Evolutionary conservation across 2,888 invertebrate species (phyloP).

Genomic region (Tridacna gigas): DNA sequence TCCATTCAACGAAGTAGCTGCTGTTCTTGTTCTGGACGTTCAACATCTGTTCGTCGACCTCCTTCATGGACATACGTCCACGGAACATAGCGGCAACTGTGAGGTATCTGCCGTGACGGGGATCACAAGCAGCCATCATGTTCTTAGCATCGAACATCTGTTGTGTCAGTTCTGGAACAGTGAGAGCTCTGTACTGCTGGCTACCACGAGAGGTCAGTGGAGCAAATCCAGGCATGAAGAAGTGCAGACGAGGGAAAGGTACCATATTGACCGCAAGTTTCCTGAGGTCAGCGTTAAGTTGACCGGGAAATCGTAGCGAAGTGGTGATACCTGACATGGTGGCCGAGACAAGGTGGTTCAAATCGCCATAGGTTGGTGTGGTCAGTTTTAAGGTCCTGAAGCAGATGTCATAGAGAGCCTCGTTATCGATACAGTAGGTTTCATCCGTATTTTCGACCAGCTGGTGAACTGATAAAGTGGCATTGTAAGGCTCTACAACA

Average conservation of each 20-base stretch:
- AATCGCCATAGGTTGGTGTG: no score
- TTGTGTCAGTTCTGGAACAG: conserved; percentile 95
- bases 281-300: conserved; percentile 86
- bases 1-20: conserved; percentile 94
- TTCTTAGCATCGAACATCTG: conserved; percentile 97
- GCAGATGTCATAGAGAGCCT: no score
- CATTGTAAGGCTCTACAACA: no score
- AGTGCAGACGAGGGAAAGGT: conserved; percentile 95
- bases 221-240: conserved; percentile 96
- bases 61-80: conserved; percentile 97
- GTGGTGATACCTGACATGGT: no score
- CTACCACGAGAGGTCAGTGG: conserved; percentile 94
- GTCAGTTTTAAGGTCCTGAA: no score
- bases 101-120: conserved; percentile 92
- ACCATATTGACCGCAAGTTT: conserved; percentile 92
- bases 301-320: no score
- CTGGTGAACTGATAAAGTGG: no score
- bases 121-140: conserved; percentile 99
- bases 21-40: conserved; percentile 98
- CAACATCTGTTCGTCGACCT: conserved; percentile 95
- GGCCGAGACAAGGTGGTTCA: no score
- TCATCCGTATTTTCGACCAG: no score
- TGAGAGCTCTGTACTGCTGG: conserved; percentile 89
- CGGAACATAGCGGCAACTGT: conserved; percentile 96
- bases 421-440: no score